Base-by-base conservation (phyloP, 2,113 vertebrate species). In the Peromyscus polionotus region DNA sequence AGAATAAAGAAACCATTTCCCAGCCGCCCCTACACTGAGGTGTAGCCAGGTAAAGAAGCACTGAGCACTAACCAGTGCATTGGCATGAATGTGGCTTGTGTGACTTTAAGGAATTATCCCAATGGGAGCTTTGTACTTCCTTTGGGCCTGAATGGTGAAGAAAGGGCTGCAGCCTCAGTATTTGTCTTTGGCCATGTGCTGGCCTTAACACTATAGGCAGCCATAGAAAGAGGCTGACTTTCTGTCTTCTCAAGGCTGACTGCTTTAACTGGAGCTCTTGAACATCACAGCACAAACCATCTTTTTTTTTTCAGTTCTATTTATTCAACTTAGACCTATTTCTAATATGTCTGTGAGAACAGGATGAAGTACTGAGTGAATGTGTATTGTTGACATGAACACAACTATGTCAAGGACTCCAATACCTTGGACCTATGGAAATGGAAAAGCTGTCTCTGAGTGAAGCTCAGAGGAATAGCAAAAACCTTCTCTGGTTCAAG, bases 1-100 rank as follows among this genome's bases (percentile, higher is more conserved):
- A 84, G 48, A 39, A 61, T 39, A 84, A 83, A 84, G n/a, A 42
- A 28, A 39, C 4, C 22, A 84, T 61, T 84, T 84, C 57, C 57
- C 22, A 39, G 13, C 2, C n/a, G 28, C 1, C 5, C 22, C 6
- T 39, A 28, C 12, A 39, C 4, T 11, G 22, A 61, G 22, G 3
- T 42, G 22, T 61, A 63, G 28, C 54, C 54, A 24, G 36, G 36
- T 61, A 61, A 61, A 14, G 51, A 26, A 61, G 19, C 36, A 39
- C 57, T n/a, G 54, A 59, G 79, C 54, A 26, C 36, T 61, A 51
- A 48, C 28, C 17, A 80, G 10, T 12, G 54, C 80, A 14, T 61
- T 12, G 12, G 22, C 6, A 12, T 24, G 80, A 36, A 83, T 13
- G 65, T 16, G 36, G 36, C 36, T 11, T 12, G 1, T 16, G 36